phyloP scores from a whole-genome alignment of 2,888 invertebrate species.

The Chrysolina americana region DNA sequence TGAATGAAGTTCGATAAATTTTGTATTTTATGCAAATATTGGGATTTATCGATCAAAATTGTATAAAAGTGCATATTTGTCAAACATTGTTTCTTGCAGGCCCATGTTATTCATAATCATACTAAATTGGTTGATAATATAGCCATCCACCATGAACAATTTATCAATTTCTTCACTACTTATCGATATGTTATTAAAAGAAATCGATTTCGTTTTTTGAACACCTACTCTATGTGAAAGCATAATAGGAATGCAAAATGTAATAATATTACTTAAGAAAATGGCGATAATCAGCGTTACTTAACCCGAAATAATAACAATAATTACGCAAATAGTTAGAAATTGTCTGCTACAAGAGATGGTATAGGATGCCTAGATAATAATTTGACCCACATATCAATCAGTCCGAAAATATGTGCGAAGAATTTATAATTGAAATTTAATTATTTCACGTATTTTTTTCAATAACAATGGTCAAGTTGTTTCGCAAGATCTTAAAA shows the following conservation, averaged over 20 bases:
- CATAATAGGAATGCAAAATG: slow-evolving; percentile 38
- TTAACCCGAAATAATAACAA: slow-evolving; percentile 46
- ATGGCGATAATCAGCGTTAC: slow-evolving; percentile 47
- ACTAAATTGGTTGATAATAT: not conserved
- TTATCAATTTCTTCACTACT: not conserved
- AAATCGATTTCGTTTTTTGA: slow-evolving; percentile 32
- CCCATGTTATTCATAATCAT: no score
- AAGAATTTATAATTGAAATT: not conserved
- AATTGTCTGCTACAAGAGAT: slow-evolving; percentile 35
- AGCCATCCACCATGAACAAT: not conserved
- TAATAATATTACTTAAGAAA: slow-evolving; percentile 46
- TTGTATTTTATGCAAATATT: no score
- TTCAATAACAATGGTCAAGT: not conserved
- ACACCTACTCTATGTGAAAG: slow-evolving; percentile 43
- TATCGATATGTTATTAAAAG: slow-evolving; percentile 3
- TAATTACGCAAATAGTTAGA: slow-evolving; percentile 47
- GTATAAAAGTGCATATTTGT: no score
- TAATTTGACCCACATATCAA: slow-evolving; percentile 44
- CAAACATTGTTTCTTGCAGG: no score
- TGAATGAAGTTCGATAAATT: no score
- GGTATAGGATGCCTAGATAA: slow-evolving; percentile 28
- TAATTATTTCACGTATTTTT: slow-evolving; percentile 3
- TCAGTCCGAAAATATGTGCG: slow-evolving; percentile 40
- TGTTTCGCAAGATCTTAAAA: not conserved
- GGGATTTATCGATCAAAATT: no score